A percentile compares a stretch with the other conserved stretches of the same genome.
Evolutionary conservation across 2,113 vertebrate species (phyloP).

Genomic region (Aegotheles bennettii): DNA sequence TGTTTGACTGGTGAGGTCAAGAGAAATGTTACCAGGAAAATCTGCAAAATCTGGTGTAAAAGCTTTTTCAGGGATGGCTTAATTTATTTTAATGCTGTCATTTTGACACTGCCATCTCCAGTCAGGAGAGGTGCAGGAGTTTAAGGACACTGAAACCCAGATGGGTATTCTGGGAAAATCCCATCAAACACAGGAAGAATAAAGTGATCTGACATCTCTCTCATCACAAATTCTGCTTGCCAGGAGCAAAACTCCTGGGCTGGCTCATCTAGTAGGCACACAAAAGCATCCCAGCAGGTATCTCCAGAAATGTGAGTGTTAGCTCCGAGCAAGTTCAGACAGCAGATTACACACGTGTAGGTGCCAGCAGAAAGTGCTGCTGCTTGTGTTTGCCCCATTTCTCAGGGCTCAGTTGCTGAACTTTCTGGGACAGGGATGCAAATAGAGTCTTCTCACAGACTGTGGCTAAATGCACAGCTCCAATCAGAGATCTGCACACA

Average conservation of each 20-base stretch:
- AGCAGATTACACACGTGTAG: background rate
- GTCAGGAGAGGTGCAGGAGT: background rate
- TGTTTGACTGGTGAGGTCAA: background rate
- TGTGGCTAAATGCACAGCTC: background rate
- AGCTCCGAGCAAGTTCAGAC: background rate
- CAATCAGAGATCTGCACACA: accelerated
- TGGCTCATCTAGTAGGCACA: background rate
- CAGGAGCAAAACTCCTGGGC: background rate
- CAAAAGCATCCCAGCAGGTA: background rate
- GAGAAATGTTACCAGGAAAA: background rate
- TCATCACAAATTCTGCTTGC: accelerated
- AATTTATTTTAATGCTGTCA: background rate
- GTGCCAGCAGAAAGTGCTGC: background rate
- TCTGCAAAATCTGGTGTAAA: background rate
- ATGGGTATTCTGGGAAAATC: background rate
- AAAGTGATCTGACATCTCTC: background rate
- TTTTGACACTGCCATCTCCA: background rate
- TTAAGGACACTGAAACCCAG: background rate
- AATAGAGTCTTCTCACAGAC: background rate
- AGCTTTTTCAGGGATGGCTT: background rate
- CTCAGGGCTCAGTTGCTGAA: background rate
- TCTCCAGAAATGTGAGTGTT: accelerated
- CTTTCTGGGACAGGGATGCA: background rate
- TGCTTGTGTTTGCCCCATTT: background rate
- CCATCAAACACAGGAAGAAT: background rate